Conservation (phyloP, 2,888 invertebrate genomes). For the Osmoderma eremita region DNA sequence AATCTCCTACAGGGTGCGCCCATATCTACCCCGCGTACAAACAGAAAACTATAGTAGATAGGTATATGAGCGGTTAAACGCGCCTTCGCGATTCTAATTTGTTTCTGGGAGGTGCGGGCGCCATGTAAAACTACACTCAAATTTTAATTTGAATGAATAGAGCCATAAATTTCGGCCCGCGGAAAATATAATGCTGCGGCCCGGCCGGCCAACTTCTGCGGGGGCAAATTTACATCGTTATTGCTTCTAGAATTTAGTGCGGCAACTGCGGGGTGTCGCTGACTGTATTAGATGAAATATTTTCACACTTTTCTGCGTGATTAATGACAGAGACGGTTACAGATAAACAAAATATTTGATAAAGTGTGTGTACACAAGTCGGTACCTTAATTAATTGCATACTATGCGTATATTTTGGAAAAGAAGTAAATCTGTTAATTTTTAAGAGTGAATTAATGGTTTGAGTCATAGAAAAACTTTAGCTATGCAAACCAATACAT, state of each 20-base stretch:
- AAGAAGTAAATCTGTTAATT: too few species aligned
- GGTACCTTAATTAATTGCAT: conserved; percentile 12
- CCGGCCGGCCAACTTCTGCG: conserved; percentile 60
- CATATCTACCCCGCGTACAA: not conserved
- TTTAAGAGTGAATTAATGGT: too few species aligned
- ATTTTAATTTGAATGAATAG: conserved; percentile 63
- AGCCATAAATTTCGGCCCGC: conserved; percentile 58
- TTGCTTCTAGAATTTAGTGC: conserved; percentile 62
- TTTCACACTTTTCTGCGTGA: conserved; percentile 37
- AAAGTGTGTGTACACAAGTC: conserved; percentile 8
- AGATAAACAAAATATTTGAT: conserved; percentile 26
- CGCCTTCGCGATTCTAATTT: conserved; percentile 52
- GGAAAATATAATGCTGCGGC: conserved; percentile 62
- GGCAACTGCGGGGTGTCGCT: conserved; percentile 42
- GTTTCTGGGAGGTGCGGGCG: conserved; percentile 47
- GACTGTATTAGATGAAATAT: conserved; percentile 42
- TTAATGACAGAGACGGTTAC: conserved; percentile 17
- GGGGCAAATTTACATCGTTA: conserved; percentile 64
- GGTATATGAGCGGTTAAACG: not conserved
- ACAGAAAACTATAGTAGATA: too few species aligned
- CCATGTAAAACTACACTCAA: conserved; percentile 59
- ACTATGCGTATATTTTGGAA: not conserved
- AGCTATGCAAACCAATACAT: too few species aligned
- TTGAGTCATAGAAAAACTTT: too few species aligned
- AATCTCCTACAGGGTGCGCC: conserved; percentile 55